phyloP scores from a whole-genome alignment of 2,888 invertebrate genomes.

The Helobdella robusta region DNA sequence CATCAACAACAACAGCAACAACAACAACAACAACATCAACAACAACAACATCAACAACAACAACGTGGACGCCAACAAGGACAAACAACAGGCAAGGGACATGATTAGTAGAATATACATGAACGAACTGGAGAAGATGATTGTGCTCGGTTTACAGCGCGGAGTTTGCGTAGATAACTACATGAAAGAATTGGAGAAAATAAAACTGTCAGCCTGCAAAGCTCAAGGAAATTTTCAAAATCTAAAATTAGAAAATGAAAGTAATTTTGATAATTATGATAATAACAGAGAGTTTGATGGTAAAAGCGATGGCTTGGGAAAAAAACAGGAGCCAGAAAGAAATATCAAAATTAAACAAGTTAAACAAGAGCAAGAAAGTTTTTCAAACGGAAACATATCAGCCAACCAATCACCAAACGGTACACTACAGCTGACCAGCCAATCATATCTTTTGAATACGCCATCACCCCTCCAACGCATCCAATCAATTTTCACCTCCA shows the following conservation, averaged over 20 bases:
- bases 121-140: constrained; percentile 5
- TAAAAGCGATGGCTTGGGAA: not conserved
- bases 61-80: not conserved
- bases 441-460: not conserved
- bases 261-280: not conserved
- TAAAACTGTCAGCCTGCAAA: not conserved
- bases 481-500: constrained; percentile 93
- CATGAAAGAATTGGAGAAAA: constrained; percentile 12
- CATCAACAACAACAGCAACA: not conserved
- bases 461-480: constrained; percentile 89
- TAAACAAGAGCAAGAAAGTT: not conserved
- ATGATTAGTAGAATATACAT: constrained; percentile 7
- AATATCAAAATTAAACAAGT: constrained; percentile 1
- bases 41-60: constrained; percentile 9
- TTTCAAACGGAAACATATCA: not conserved
- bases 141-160: not conserved
- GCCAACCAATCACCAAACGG: too few relatives aligned
- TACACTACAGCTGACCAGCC: constrained; percentile 3
- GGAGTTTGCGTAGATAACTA: constrained; percentile 6
- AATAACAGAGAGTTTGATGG: not conserved
- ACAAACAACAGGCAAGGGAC: not conserved
- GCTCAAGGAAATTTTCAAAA: too few relatives aligned
- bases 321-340: not conserved
- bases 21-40: not conserved
- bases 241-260: not conserved